These are phyloP conservation scores for Rachycentron canadum DNA, from an alignment of 2,797 vertebrate species.

Conservation along the genomic window DNA sequence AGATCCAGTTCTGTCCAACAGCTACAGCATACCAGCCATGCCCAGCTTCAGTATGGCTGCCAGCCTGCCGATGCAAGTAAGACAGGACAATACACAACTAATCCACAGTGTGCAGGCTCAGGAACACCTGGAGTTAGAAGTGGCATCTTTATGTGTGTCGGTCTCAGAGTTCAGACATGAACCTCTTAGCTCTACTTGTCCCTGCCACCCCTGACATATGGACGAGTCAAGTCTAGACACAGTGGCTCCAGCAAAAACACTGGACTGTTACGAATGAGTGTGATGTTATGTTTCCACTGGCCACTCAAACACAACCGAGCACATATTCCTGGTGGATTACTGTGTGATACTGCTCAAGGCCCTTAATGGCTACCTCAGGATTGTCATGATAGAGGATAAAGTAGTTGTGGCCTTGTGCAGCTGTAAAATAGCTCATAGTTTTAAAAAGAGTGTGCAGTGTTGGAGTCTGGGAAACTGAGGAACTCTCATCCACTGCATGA, in stretches of 20 bases:
- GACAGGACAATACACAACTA: conserved; percentile 48
- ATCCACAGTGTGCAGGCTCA: not conserved
- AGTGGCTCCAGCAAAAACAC: no score
- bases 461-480: no score
- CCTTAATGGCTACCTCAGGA: no score
- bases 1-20: conserved; percentile 95
- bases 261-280: no score
- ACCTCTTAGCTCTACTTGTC: no score
- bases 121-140: not conserved
- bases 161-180: no score
- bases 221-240: no score
- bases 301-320: not conserved
- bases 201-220: not conserved
- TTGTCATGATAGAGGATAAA: not conserved
- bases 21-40: conserved; percentile 96
- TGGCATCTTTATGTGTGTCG: not conserved
- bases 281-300: no score
- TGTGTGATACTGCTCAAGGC: no score
- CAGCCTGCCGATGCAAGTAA: conserved; percentile 99
- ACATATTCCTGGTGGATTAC: not conserved
- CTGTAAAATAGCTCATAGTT: not conserved
- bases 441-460: no score
- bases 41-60: conserved; percentile 98
- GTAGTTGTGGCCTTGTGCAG: not conserved
- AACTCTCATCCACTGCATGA: no score